These are phyloP conservation scores for Epinephelus moara DNA, from an alignment of 2,113 vertebrate genomes.

Conservation along the genomic window DNA sequence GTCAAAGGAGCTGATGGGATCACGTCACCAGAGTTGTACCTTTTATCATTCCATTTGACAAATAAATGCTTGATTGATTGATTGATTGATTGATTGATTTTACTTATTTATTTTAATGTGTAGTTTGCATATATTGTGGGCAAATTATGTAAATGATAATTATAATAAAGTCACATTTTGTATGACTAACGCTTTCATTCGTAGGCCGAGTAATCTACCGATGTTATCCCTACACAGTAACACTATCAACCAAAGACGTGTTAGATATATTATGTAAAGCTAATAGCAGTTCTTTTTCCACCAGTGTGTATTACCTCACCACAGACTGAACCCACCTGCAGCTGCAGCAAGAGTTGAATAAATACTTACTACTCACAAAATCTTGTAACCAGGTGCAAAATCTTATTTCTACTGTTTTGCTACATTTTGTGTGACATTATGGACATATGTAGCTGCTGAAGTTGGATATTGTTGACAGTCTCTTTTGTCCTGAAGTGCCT, in stretches of 20 bases:
- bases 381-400: background rate
- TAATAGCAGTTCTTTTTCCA: background rate
- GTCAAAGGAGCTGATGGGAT: too few species aligned
- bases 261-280: background rate
- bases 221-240: background rate
- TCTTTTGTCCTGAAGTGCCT: background rate
- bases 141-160: too few species aligned
- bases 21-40: too few species aligned
- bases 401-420: background rate
- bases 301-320: background rate
- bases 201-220: background rate
- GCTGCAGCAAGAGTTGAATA: background rate
- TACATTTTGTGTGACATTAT: background rate
- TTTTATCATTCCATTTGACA: too few species aligned
- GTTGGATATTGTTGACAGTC: background rate
- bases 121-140: background rate
- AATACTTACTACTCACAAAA: background rate
- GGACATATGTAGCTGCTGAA: background rate
- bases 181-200: background rate
- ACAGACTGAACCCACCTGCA: background rate
- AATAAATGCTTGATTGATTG: too few species aligned
- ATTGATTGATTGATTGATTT: too few species aligned
- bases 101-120: background rate
- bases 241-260: background rate
- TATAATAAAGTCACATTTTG: too few species aligned